Percentiles rank a stretch among this genome's conserved stretches.
Conservation (phyloP, 2,113 vertebrate species). For the Bettongia penicillata region DNA sequence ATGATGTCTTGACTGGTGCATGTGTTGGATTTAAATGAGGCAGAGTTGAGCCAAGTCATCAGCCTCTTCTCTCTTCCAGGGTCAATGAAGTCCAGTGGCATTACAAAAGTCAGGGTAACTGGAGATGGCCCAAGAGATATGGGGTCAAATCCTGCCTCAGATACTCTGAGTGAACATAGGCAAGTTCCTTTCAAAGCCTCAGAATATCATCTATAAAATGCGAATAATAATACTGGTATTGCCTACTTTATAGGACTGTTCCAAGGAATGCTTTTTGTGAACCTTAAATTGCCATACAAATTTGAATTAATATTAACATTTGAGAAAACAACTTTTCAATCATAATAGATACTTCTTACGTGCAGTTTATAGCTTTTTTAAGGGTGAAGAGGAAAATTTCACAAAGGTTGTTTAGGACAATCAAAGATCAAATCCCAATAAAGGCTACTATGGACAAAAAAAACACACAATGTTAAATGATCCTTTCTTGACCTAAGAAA, state of each 20-base stretch:
- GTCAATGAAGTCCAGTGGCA: too few relatives aligned
- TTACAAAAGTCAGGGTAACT: neutral
- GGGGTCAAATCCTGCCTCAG: neutral
- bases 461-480: constrained; percentile 56
- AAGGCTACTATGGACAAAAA: constrained; percentile 63
- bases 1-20: neutral
- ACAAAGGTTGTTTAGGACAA: neutral
- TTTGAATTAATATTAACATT: constrained; percentile 14
- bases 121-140: neutral
- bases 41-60: neutral
- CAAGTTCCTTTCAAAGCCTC: neutral
- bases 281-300: neutral
- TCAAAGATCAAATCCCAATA: constrained; percentile 13
- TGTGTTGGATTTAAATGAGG: neutral
- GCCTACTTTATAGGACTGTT: neutral
- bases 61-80: neutral
- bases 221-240: neutral
- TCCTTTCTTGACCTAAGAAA: neutral
- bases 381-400: constrained; percentile 51
- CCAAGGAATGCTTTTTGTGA: neutral
- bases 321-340: constrained; percentile 49
- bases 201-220: neutral
- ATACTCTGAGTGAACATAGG: neutral
- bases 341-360: constrained; percentile 49
- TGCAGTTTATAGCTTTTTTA: constrained; percentile 48